Evolutionary conservation across 2,113 vertebrate genomes (phyloP).

Genomic region (Podiceps cristatus): DNA sequence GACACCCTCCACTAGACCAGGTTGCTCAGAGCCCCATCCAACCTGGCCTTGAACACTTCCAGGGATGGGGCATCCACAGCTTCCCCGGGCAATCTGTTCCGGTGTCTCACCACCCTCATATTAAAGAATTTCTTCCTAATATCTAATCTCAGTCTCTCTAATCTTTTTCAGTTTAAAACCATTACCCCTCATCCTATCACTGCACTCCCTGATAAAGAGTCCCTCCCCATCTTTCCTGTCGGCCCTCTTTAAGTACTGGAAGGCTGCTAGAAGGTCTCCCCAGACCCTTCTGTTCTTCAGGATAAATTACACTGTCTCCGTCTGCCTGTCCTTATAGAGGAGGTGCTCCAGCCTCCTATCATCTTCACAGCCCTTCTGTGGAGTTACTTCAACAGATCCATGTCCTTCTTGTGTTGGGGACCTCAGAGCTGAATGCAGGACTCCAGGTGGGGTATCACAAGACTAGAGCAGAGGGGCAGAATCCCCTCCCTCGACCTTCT

Average conservation of each 20-base stretch:
- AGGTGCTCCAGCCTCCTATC: background rate
- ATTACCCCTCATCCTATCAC: background rate
- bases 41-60: background rate
- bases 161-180: background rate
- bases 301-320: background rate
- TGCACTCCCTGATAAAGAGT: too few relatives aligned
- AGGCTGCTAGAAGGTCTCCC: rapidly evolving
- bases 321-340: background rate
- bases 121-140: background rate
- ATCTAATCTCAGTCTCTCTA: background rate
- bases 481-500: background rate
- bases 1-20: background rate
- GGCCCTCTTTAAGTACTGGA: background rate
- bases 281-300: background rate
- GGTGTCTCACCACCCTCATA: rapidly evolving
- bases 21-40: background rate
- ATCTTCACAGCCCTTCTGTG: background rate
- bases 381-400: rapidly evolving
- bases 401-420: background rate
- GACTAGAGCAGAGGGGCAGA: background rate
- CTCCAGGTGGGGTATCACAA: rapidly evolving
- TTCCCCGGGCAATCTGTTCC: background rate
- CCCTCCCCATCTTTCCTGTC: background rate
- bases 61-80: background rate
- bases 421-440: background rate